These are phyloP conservation scores for Microdon myrmicae DNA, from an alignment of 2,888 invertebrate genomes.

Conservation along the genomic window DNA sequence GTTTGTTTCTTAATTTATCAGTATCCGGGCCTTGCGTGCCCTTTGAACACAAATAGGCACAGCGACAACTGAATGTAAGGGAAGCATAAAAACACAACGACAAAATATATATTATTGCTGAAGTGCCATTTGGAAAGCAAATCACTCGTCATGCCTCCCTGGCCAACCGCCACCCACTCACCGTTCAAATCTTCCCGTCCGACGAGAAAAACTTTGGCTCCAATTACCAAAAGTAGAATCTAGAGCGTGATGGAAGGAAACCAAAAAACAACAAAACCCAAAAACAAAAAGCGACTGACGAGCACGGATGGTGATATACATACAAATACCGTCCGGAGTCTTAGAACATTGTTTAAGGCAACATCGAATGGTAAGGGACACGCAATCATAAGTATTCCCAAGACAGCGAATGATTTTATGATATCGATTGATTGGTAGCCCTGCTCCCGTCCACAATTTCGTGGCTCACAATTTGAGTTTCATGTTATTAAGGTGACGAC, in stretches of 20 bases:
- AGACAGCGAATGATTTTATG: slow-evolving; percentile 29
- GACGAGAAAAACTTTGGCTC: too few species aligned
- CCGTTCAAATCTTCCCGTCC: too few species aligned
- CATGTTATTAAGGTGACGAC: too few species aligned
- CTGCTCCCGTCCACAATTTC: slow-evolving; percentile 1
- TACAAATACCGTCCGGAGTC: neutral
- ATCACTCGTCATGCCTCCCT: slow-evolving; percentile 14
- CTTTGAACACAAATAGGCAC: slow-evolving; percentile 4
- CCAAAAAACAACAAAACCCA: too few species aligned
- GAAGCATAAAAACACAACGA: slow-evolving; percentile 9
- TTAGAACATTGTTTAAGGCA: too few species aligned
- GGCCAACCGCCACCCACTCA: slow-evolving; percentile 24
- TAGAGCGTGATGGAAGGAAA: slow-evolving; percentile 13
- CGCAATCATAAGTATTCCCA: slow-evolving; percentile 37
- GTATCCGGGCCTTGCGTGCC: too few species aligned
- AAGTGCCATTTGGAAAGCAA: slow-evolving; percentile 7
- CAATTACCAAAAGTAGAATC: slow-evolving; percentile 29
- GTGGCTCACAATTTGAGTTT: too few species aligned
- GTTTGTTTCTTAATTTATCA: too few species aligned
- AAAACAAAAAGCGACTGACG: slow-evolving; percentile 10
- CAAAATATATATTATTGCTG: slow-evolving; percentile 18
- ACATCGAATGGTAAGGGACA: slow-evolving; percentile 35
- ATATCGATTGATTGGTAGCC: slow-evolving; percentile 45
- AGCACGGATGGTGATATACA: neutral
- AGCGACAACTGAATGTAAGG: neutral